These are phyloP conservation scores for Aurelia sp. DNA, from an alignment of 30 jellyfish, hydroid and myxozoan species.

Conservation along the genomic window DNA sequence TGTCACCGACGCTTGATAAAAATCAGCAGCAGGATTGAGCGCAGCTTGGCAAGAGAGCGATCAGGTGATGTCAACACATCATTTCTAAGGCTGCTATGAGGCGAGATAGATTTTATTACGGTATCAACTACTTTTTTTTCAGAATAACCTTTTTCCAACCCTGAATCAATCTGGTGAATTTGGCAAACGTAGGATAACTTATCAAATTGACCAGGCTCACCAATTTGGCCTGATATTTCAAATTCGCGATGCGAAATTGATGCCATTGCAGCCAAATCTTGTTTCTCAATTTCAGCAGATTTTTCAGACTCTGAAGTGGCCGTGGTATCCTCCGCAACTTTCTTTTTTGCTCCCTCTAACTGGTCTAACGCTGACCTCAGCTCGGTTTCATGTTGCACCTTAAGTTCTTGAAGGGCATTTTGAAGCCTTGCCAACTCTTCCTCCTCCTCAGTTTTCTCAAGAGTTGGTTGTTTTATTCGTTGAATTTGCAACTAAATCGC, in stretches of 20 bases:
- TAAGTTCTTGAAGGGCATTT: no score
- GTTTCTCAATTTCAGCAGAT: not conserved
- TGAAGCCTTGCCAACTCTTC: not conserved
- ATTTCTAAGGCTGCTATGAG: not conserved
- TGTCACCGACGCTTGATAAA: no score
- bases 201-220: not conserved
- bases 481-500: not conserved
- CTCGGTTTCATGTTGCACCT: no score
- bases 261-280: not conserved
- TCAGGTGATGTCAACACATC: slow-evolving; percentile 7
- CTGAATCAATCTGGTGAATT: not conserved
- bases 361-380: no score
- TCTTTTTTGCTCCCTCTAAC: not conserved
- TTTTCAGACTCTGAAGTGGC: not conserved
- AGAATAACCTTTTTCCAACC: not conserved
- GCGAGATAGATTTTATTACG: slow-evolving; percentile 5
- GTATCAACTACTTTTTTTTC: not conserved
- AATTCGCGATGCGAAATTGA: not conserved
- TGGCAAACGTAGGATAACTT: not conserved
- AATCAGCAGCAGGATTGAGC: not conserved
- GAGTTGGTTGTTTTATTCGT: not conserved
- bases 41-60: not conserved
- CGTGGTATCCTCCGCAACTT: not conserved
- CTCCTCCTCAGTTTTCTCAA: not conserved
- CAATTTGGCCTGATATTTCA: not conserved